phyloP scores from a whole-genome alignment of 1,140 invertebrate species.

The Augochlora pura region DNA sequence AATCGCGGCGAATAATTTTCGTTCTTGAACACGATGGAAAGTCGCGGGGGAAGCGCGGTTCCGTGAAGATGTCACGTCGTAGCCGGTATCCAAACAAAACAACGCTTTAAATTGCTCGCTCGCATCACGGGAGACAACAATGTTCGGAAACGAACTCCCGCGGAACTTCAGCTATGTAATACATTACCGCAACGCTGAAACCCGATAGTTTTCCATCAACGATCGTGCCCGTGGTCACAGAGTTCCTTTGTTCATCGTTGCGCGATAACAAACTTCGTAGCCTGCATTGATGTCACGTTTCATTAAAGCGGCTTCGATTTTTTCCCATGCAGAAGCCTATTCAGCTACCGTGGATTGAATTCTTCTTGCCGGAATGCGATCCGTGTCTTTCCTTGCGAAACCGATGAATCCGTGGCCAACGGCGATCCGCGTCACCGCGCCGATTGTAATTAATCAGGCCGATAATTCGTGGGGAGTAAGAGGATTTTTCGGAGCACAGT shows the following conservation, averaged over 20 bases:
- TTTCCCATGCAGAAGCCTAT: not conserved
- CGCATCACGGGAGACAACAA: not conserved
- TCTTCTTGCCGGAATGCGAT: not conserved
- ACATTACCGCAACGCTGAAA: not conserved
- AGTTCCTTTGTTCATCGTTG: not conserved
- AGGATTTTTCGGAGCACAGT: too few relatives aligned
- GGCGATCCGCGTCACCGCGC: too few relatives aligned
- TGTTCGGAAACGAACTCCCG: not conserved
- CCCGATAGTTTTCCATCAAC: not conserved
- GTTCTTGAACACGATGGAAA: too few relatives aligned
- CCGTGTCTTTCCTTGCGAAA: not conserved
- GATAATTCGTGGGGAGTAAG: too few relatives aligned
- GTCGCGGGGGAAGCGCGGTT: not conserved
- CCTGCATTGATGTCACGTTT: not conserved
- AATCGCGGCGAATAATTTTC: too few relatives aligned
- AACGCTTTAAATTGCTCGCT: not conserved
- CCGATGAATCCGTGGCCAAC: too few relatives aligned
- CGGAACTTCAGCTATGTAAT: not conserved
- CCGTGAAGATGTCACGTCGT: not conserved
- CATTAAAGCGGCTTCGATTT: not conserved
- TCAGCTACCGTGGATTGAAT: not conserved
- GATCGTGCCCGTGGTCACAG: not conserved
- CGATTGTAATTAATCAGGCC: too few relatives aligned
- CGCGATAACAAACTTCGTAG: slow-evolving; percentile 3
- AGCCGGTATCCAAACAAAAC: not conserved